Conservation (phyloP, 2,888 invertebrate species). For the Heliconius charithonia region DNA sequence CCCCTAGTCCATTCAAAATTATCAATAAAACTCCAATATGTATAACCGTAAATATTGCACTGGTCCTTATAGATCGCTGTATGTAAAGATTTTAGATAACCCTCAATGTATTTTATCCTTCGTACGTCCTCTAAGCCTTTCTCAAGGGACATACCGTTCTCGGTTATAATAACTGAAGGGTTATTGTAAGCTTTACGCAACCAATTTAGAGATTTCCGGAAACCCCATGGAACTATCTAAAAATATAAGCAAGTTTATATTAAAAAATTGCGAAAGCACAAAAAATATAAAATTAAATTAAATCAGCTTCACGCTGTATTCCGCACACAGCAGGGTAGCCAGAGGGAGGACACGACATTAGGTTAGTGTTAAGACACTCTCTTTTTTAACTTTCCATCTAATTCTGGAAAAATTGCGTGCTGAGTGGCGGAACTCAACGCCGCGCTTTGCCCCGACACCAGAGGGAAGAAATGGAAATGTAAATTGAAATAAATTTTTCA, state of each 20-base stretch:
- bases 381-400: too few species aligned
- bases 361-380: too few species aligned
- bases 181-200: conserved; percentile 84
- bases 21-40: conserved; percentile 91
- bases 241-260: neutral
- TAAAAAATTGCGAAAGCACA: too few species aligned
- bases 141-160: conserved; percentile 84
- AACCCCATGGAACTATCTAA: conserved; percentile 86
- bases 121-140: conserved; percentile 73
- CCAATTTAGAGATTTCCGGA: conserved; percentile 86
- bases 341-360: too few species aligned
- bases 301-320: too few species aligned
- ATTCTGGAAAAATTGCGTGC: too few species aligned
- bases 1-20: conserved; percentile 92
- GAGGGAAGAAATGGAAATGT: too few species aligned
- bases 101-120: conserved; percentile 81
- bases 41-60: conserved; percentile 86
- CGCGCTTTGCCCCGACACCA: too few species aligned
- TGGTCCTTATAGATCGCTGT: conserved; percentile 81
- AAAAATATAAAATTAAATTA: too few species aligned
- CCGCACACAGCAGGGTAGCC: too few species aligned
- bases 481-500: too few species aligned
- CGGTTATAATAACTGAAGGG: conserved; percentile 83
- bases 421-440: too few species aligned
- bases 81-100: conserved; percentile 74